phyloP scores from a whole-genome alignment of 2,113 vertebrate species.

The Bubo bubo region DNA sequence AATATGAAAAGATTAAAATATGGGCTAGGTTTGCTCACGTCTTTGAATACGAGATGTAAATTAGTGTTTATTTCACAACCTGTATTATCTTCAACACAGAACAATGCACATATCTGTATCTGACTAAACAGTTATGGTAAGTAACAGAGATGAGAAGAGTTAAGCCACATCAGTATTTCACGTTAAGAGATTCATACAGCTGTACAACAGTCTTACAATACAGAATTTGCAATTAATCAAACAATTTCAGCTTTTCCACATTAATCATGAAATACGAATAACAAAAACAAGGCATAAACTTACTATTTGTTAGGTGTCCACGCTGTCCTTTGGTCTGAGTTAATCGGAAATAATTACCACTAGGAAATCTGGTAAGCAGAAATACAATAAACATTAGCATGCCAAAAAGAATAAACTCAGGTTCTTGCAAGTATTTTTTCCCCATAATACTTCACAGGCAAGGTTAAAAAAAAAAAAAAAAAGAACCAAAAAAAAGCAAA shows the following conservation, averaged over 20 bases:
- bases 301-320: constrained; percentile 66
- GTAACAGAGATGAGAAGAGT: constrained; percentile 36
- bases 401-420: constrained; percentile 64
- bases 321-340: constrained; percentile 44
- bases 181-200: neutral
- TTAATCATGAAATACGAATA: neutral
- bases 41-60: constrained; percentile 1
- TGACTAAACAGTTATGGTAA: neutral
- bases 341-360: constrained; percentile 46
- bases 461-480: constrained; percentile 48
- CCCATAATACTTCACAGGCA: constrained; percentile 67
- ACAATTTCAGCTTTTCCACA: constrained; percentile 12
- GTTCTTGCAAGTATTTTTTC: constrained; percentile 62
- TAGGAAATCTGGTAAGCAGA: constrained; percentile 72
- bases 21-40: constrained; percentile 1
- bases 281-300: constrained; percentile 69
- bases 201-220: neutral
- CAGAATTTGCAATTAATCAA: neutral
- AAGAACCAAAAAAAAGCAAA: constrained; percentile 51
- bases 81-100: neutral
- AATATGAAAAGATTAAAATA: constrained; percentile 26
- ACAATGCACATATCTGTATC: constrained; percentile 10
- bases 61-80: constrained; percentile 32
- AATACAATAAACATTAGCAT: constrained; percentile 71
- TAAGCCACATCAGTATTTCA: constrained; percentile 47